A percentile compares a stretch with the other conserved stretches of the same genome.
Conservation (phyloP, 2,797 vertebrate genomes). For the Pelochelys cantorii region DNA sequence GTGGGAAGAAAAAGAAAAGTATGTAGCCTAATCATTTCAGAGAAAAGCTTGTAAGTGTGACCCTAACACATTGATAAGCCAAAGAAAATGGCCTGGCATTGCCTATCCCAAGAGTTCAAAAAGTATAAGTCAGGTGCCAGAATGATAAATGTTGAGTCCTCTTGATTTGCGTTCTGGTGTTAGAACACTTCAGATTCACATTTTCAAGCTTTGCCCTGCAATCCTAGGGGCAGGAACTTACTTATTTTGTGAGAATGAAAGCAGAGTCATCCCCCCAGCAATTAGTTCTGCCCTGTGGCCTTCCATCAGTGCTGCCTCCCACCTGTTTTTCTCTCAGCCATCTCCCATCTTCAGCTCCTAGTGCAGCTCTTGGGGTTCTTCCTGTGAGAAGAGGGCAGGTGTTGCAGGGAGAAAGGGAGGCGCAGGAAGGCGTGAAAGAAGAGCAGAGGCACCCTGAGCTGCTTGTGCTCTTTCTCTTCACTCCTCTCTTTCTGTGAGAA, state of each 20-base stretch:
- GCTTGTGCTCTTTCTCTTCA: background rate
- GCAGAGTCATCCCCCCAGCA: background rate
- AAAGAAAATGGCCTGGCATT: background rate
- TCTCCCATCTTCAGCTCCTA: background rate
- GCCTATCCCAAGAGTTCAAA: conserved; percentile 11
- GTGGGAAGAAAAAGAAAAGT: background rate
- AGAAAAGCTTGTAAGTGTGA: background rate
- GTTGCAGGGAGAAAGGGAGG: background rate
- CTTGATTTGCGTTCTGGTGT: background rate
- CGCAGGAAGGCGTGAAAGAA: background rate
- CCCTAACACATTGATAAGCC: background rate
- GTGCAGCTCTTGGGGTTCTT: background rate
- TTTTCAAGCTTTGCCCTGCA: background rate
- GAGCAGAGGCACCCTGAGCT: background rate
- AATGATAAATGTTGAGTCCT: background rate
- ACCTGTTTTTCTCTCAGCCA: background rate
- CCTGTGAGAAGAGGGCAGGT: background rate
- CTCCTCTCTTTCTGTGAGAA: background rate
- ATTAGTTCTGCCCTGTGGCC: background rate
- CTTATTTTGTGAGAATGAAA: background rate
- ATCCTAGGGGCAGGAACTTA: background rate
- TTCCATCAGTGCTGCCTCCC: background rate
- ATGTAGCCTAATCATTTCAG: background rate
- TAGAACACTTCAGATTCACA: background rate
- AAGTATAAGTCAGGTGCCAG: background rate